Evolutionary conservation across 2,888 invertebrate genomes (phyloP), one percentile per base, ranked within the genome.

Genomic region (Limnephilus marmoratus): DNA sequence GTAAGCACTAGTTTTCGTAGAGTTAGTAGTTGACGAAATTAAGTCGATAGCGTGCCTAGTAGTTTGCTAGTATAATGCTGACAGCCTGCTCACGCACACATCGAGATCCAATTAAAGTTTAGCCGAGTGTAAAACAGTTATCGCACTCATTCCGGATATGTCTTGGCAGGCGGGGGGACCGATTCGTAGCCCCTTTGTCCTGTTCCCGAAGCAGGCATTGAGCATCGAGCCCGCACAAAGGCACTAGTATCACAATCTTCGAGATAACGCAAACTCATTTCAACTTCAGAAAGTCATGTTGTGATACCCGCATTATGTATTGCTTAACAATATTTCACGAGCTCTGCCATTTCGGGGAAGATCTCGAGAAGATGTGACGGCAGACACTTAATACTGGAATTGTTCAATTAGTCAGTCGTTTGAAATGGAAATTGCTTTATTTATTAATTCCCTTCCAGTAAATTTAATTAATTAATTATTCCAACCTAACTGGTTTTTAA

Each of bases 221-320:
- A 31, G 90, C 29, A 45, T 45, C 45, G 45, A 82, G 49, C 82
- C 82, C 90, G 12, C 37, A 90, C 90, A 90, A 90, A 41, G 90
- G 90, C 37, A 31, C 53, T 29, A 90, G 90, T 90, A 82, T 90
- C 83, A 90, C 90, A 83, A 90, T 90, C 90, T 82, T 31, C 18
- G 1, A 49, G 90, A 90, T 90, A 90, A 53, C 34, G 53, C 90
- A 83, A 90, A 83, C 90, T 90, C 90, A 90, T 90, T 90, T 24
- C 53, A 53, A 90, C 81, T 90, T 90, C 49, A 87, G 29, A 83
- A 81, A 90, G 90, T 90, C 90, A 90, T 83, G 90, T 83, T 90
- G 45, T 81, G 83, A 90, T 81, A 83, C 90, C 90, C 90, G 90
- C 90, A 90, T 90, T 82, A 83, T 90, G 83, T 53, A 90, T 90